Percentiles rank a stretch among this genome's conserved stretches.
Evolutionary conservation across 2,113 vertebrate species (phyloP).

Genomic region (Tupaia tana): DNA sequence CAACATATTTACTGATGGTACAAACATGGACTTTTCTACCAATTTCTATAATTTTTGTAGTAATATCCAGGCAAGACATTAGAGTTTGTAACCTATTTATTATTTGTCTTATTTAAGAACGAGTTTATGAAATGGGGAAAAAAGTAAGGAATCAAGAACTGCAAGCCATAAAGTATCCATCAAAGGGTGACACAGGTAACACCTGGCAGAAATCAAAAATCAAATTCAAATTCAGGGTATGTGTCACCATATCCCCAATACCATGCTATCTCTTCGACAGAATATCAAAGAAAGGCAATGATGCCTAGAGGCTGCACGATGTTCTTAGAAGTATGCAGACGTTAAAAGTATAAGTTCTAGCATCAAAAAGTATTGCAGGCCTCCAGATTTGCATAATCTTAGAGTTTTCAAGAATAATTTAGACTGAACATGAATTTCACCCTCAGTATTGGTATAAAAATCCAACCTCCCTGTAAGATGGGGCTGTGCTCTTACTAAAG

Average conservation of each 20-base stretch:
- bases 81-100: not conserved
- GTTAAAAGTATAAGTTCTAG: not conserved
- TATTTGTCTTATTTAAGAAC: not conserved
- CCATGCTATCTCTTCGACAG: not conserved
- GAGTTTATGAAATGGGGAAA: too few relatives aligned
- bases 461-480: not conserved
- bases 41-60: not conserved
- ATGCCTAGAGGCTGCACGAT: not conserved
- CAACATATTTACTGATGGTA: not conserved
- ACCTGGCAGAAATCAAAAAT: not conserved
- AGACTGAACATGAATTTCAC: not conserved
- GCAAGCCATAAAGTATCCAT: not conserved
- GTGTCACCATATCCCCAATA: not conserved
- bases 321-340: not conserved
- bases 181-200: not conserved
- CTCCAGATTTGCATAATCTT: not conserved
- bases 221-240: not conserved
- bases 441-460: not conserved
- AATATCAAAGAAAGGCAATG: not conserved
- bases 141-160: not conserved
- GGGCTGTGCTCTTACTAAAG: not conserved
- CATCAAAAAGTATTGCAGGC: not conserved
- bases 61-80: not conserved
- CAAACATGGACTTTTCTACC: not conserved
- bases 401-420: not conserved